A percentile compares a stretch with the other conserved stretches of the same genome.
These are phyloP conservation scores for Stenurella melanura DNA, from an alignment of 2,888 invertebrate genomes.

Conservation along the genomic window DNA sequence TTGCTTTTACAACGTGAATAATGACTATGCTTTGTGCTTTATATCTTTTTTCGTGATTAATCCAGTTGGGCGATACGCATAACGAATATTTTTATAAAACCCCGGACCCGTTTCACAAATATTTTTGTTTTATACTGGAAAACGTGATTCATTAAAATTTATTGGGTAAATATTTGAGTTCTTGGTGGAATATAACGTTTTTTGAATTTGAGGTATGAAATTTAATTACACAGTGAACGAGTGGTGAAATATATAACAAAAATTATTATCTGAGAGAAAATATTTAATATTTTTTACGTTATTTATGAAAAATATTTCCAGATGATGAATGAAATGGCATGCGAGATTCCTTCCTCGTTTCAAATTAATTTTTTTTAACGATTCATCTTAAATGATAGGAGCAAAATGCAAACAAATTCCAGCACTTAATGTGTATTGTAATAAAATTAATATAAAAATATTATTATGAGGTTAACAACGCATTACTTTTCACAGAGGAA, in stretches of 20 bases:
- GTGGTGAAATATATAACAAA: not conserved
- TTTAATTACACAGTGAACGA: not conserved
- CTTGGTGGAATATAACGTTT: not conserved
- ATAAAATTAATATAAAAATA: too few relatives aligned
- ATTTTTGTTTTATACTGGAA: constrained; percentile 5
- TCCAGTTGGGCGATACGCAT: constrained; percentile 8
- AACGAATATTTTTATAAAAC: constrained; percentile 17
- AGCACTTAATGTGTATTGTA: too few relatives aligned
- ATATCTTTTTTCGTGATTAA: constrained; percentile 20
- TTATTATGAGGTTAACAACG: too few relatives aligned
- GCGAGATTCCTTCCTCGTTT: too few relatives aligned
- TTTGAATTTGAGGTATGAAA: not conserved
- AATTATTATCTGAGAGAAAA: too few relatives aligned
- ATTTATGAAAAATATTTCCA: too few relatives aligned
- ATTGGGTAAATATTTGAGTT: constrained; percentile 7
- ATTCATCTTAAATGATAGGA: too few relatives aligned
- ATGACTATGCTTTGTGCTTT: constrained; percentile 16
- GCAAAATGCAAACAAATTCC: too few relatives aligned
- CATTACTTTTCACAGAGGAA: too few relatives aligned
- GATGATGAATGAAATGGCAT: too few relatives aligned
- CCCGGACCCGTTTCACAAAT: constrained; percentile 7
- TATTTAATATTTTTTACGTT: too few relatives aligned
- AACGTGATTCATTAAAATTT: constrained; percentile 15
- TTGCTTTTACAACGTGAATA: constrained; percentile 16
- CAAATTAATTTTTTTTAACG: too few relatives aligned